Evolutionary conservation across 2,797 vertebrate species (phyloP).

Genomic region (Graptemys geographica): DNA sequence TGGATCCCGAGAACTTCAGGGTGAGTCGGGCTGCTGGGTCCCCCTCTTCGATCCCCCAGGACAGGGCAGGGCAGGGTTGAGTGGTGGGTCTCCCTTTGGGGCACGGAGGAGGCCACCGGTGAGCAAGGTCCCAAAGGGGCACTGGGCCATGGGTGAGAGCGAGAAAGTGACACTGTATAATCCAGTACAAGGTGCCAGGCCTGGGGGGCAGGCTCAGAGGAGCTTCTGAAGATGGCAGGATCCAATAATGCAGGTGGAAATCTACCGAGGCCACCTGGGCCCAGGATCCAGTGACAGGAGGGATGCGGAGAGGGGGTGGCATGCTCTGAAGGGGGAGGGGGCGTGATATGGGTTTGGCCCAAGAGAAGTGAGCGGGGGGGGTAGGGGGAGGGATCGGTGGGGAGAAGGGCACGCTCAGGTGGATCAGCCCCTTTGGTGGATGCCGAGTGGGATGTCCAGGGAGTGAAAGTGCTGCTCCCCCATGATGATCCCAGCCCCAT

Average conservation of each 20-base stretch:
- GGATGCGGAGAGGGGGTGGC: neutral
- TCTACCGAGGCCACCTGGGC: neutral
- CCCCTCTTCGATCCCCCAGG: neutral
- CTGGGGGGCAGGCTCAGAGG: accelerated
- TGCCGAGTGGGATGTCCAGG: too few species aligned
- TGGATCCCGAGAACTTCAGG: constrained; percentile 94
- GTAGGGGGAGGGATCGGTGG: neutral
- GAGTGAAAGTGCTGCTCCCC: neutral
- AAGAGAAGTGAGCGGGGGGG: neutral
- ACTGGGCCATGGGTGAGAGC: neutral
- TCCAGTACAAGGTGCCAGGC: neutral
- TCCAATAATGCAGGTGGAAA: neutral
- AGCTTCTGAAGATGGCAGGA: neutral
- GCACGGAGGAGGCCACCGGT: neutral
- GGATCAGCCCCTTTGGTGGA: neutral
- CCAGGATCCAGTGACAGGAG: neutral
- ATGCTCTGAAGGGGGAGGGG: neutral
- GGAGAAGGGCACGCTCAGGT: too few species aligned
- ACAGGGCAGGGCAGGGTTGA: neutral
- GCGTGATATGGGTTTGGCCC: neutral
- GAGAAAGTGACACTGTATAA: neutral
- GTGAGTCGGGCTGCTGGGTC: constrained; percentile 65
- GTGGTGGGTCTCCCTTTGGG: neutral
- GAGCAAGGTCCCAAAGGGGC: too few species aligned
- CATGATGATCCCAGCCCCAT: too few species aligned